phyloP scores from a whole-genome alignment of 2,888 invertebrate genomes.

The Blastobasis lacticolella region DNA sequence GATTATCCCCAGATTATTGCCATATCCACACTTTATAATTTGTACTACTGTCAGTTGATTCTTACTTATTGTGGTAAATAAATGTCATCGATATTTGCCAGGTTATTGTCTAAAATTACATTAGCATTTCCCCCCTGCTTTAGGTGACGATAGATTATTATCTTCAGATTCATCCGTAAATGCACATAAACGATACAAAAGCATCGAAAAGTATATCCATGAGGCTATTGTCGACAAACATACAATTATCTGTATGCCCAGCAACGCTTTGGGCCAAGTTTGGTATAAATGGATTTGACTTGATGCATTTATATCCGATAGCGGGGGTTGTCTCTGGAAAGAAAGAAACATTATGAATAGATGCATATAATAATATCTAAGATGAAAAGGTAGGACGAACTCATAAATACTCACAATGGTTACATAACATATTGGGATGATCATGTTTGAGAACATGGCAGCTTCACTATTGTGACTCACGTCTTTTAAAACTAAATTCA shows the following conservation, averaged over 20 bases:
- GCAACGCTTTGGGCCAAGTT: constrained; percentile 21
- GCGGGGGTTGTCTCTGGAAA: constrained; percentile 34
- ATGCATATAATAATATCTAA: neutral
- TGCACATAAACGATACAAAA: neutral
- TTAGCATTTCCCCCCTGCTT: no score
- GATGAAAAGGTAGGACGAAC: neutral
- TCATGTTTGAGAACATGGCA: constrained; percentile 73
- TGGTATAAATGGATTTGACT: constrained; percentile 22
- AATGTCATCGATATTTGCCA: no score
- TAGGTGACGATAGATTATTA: no score
- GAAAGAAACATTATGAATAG: constrained; percentile 10
- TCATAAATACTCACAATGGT: constrained; percentile 69
- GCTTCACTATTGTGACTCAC: constrained; percentile 73
- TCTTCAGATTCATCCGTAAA: neutral
- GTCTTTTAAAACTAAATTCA: constrained; percentile 77
- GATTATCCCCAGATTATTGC: no score
- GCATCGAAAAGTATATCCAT: neutral
- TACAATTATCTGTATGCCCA: constrained; percentile 16
- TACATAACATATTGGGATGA: constrained; percentile 79
- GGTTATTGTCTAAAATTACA: no score
- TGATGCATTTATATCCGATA: constrained; percentile 20
- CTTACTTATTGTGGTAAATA: no score
- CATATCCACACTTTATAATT: no score
- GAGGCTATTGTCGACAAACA: neutral
- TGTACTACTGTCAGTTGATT: no score